A percentile compares a stretch with the other conserved stretches of the same genome.
Conservation (phyloP, 92 coral and sea anemone species). For the Muricea muricata region DNA sequence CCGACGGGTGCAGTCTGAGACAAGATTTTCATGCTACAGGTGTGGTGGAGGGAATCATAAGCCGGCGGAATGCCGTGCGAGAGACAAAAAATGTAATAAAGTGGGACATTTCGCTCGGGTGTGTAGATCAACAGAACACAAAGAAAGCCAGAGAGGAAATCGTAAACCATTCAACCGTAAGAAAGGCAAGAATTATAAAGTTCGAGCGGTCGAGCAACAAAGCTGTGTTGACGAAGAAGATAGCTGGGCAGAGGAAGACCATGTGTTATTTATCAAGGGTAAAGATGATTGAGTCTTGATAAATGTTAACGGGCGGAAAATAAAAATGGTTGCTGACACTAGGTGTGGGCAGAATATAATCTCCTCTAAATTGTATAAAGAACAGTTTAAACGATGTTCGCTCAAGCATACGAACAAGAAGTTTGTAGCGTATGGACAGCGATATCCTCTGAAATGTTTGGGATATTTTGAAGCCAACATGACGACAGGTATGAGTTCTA, state of each 20-base stretch:
- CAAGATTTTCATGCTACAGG: conserved; percentile 25
- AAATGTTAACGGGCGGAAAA: conserved; percentile 10
- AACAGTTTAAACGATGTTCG: conserved; percentile 40
- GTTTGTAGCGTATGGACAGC: conserved; percentile 59
- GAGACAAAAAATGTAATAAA: conserved; percentile 33
- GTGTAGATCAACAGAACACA: no score
- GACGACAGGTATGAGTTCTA: neutral
- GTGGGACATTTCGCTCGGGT: conserved; percentile 52
- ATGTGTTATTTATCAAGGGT: conserved; percentile 11
- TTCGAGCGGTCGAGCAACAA: neutral
- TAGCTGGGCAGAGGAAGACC: neutral
- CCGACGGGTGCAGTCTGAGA: no score
- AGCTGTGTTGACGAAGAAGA: neutral
- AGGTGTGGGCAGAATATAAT: conserved; percentile 55
- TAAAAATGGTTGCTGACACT: conserved; percentile 22
- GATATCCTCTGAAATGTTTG: conserved; percentile 22
- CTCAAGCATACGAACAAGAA: conserved; percentile 45
- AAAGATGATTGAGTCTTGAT: conserved; percentile 26
- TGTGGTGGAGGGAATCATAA: conserved; percentile 42
- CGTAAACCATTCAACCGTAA: neutral
- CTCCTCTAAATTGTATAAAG: conserved; percentile 35
- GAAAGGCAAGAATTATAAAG: neutral
- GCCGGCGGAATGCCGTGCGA: conserved; percentile 43
- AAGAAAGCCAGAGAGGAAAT: neutral
- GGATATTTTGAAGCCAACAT: conserved; percentile 21